Evolutionary conservation across 2,113 vertebrate genomes (phyloP), one percentile per base, ranked within the genome.

Genomic region (Rhipidura dahli): DNA sequence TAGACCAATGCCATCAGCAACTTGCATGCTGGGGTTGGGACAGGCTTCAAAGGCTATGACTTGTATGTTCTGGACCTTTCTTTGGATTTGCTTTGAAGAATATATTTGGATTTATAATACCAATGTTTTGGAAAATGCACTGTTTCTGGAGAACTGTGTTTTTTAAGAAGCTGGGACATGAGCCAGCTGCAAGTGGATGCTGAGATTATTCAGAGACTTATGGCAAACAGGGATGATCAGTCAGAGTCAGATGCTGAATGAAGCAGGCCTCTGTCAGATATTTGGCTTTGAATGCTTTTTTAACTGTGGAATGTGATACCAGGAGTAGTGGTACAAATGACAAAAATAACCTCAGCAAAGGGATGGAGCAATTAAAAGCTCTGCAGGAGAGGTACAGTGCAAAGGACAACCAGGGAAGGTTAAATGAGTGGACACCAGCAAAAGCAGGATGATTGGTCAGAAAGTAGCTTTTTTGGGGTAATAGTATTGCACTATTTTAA

Each of bases 201-300:
- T 71, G 84, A 77, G 64, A 71, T 94, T 84, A 89, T 91, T 92
- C 79, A 92, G 90, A 90, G 83, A 47, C 22, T 85, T 81, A 81
- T n/a, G 72, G 61, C 72, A 89, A 59, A 50, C 56, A 72, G 60
- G 54, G 51, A 60, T 90, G 86, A 92, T 94, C 83, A 85, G 65
- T 75, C 60, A 47, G 45, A 73, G 69, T 92, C 80, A 90, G 88
- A 93, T 37, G 51, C 68, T 89, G 72, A 86, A 90, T 28, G 86
- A 93, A 81, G 71, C 47, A 86, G 59, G 8, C 50, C 50, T 88
- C 72, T 88, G 80, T 66, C 89, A 83, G 59, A 59, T 77, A 73
- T 59, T 79, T 96, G 86, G 68, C 80, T 94, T 33, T 31, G 51
- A 73, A 54, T 44, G 19, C 28, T 42, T 50, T 91, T 95, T 90